Evolutionary conservation across 2,797 vertebrate genomes (phyloP), one percentile per base, ranked within the genome.

Genomic region (Lepus townsendii): DNA sequence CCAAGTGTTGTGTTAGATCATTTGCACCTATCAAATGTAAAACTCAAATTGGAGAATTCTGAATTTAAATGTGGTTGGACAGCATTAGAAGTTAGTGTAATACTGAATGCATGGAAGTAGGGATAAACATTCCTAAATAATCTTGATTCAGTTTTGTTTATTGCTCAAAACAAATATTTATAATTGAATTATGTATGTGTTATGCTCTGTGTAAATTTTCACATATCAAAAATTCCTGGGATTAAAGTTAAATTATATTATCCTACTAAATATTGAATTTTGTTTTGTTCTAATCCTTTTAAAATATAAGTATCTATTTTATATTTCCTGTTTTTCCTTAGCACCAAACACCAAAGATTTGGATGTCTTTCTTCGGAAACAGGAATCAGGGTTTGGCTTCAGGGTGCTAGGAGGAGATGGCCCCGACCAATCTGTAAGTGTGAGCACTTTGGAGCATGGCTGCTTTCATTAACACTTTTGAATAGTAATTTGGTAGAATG

Each of bases 341-440:
- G 99, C 99, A 94, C 98, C 98, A 77, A 99, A 99, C 97, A 99
- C 99, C 66, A 99, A 99, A 98, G 99, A 99, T 93, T 97, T 99
- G 98, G 99, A 99, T 69, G 99, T 99, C 97, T 99, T 99, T 97
- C 99, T 99, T 97, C 98, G 99, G 95, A 99, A 99, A 97, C 99
- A 99, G 97, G 99, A 99, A 97, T 99, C 99, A 0, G 99, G 99
- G 69, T 99, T 99, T 95, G 99, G 99, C 82, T 99, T 99, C 98
- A 98, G 99, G 52, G 99, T 99, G 63, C 99, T 99, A 1, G 99
- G 99, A 89, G 99, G 99, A 91, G 99, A 99, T 32, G 99, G 99
- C n/a, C 99, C 99, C 0, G 99, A 99, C 94, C 99, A 99, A 90
- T 99, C 99, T 11, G 99, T 99, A 98, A 98, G 99, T 98, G 84